These are phyloP conservation scores for Cettia cetti DNA, from an alignment of 2,113 vertebrate genomes.

Conservation along the genomic window DNA sequence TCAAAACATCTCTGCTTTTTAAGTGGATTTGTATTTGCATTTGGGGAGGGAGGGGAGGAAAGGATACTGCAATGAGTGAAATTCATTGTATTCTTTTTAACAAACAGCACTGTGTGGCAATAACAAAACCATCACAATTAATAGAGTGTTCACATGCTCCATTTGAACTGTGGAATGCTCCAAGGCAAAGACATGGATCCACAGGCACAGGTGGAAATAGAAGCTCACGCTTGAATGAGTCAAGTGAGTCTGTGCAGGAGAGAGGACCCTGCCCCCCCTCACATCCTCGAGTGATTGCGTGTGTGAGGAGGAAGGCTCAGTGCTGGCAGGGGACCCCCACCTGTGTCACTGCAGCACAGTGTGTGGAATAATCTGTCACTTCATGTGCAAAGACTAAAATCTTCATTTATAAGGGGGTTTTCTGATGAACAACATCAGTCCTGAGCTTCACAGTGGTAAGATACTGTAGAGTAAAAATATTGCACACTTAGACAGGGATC, in stretches of 20 bases:
- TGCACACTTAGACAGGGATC: not conserved
- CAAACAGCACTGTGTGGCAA: not conserved
- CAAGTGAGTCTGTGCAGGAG: not conserved
- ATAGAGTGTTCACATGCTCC: not conserved
- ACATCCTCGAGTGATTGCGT: not conserved
- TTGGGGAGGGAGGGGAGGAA: not conserved
- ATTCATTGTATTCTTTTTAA: not conserved
- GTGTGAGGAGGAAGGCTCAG: not conserved
- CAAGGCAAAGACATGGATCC: not conserved
- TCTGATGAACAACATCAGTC: not conserved
- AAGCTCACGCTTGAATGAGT: not conserved
- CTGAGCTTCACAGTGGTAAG: not conserved
- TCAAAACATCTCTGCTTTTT: constrained; percentile 12
- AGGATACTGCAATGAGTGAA: not conserved
- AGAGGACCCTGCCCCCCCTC: not conserved
- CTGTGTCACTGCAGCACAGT: not conserved
- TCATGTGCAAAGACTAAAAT: not conserved
- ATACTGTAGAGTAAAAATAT: not conserved
- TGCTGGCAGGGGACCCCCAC: not conserved
- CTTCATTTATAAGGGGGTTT: not conserved
- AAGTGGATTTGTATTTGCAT: constrained; percentile 19
- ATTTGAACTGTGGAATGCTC: not conserved
- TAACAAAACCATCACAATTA: not conserved
- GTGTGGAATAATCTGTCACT: not conserved
- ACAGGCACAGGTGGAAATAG: not conserved